Evolutionary conservation across 2,113 vertebrate species (phyloP).

Genomic region (Dasypus novemcinctus): DNA sequence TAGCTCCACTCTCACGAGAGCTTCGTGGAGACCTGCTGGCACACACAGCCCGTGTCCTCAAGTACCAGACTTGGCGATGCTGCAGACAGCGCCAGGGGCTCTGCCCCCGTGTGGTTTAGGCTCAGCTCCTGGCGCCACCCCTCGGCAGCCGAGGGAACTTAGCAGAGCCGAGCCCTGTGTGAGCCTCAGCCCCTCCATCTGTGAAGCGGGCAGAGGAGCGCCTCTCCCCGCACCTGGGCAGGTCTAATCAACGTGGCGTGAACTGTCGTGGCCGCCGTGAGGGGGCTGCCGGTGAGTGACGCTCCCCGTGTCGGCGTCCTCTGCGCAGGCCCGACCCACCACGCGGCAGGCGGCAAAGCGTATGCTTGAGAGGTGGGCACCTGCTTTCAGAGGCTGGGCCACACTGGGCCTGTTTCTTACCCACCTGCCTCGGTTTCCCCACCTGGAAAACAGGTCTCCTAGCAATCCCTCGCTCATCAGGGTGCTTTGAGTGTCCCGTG

Average conservation of each 20-base stretch:
- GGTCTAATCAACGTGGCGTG: rapidly evolving
- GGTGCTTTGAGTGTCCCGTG: neutral
- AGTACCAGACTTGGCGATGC: rapidly evolving
- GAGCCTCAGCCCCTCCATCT: rapidly evolving
- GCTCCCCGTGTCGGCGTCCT: too few relatives aligned
- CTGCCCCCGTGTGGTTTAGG: neutral
- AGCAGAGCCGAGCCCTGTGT: neutral
- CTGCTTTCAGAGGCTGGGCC: neutral
- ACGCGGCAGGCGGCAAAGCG: rapidly evolving
- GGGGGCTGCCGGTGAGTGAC: rapidly evolving
- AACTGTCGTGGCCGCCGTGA: rapidly evolving
- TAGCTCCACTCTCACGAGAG: rapidly evolving
- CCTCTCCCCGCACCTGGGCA: rapidly evolving
- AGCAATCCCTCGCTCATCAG: neutral
- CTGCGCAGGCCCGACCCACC: neutral
- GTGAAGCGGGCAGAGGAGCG: rapidly evolving
- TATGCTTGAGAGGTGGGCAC: rapidly evolving
- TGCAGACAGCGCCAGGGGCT: neutral
- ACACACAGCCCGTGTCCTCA: neutral
- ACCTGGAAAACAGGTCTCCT: neutral
- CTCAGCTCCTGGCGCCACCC: neutral
- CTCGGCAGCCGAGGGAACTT: rapidly evolving
- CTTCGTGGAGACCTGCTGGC: rapidly evolving
- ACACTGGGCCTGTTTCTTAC: too few relatives aligned
- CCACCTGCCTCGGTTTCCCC: neutral